Evolutionary conservation across 2,888 invertebrate genomes (phyloP).

Genomic region (Atherix ibis): DNA sequence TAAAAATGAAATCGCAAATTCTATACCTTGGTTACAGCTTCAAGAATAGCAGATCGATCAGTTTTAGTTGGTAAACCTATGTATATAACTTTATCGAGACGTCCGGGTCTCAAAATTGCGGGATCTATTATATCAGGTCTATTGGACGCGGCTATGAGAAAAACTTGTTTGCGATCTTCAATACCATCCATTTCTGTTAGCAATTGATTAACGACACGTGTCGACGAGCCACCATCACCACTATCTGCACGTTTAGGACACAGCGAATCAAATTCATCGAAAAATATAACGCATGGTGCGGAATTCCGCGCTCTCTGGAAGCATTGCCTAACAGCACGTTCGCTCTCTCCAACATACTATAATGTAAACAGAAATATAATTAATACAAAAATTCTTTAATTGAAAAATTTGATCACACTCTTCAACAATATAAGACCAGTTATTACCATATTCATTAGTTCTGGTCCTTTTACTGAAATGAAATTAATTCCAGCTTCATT

Average conservation of each 20-base stretch:
- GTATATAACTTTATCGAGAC: slow-evolving; percentile 78
- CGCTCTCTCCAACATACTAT: slow-evolving; percentile 96
- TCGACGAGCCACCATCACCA: slow-evolving; percentile 54
- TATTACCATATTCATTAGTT: slow-evolving; percentile 85
- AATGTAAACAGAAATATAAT: slow-evolving; percentile 15
- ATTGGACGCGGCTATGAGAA: slow-evolving; percentile 91
- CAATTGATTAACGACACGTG: slow-evolving; percentile 88
- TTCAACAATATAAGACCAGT: slow-evolving; percentile 2
- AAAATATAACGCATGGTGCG: slow-evolving; percentile 95
- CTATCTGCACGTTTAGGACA: slow-evolving; percentile 77
- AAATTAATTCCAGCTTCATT: slow-evolving; percentile 98
- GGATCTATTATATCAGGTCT: slow-evolving; percentile 94
- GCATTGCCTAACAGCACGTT: slow-evolving; percentile 88
- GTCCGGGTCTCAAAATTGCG: slow-evolving; percentile 75
- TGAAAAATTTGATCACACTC: slow-evolving; percentile 4
- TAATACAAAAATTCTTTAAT: slow-evolving; percentile 6
- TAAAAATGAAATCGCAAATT: neutral
- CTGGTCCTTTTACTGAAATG: slow-evolving; percentile 97
- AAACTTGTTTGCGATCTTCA: slow-evolving; percentile 80
- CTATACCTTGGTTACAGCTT: slow-evolving; percentile 67
- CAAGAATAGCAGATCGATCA: slow-evolving; percentile 77
- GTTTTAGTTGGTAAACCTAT: slow-evolving; percentile 69
- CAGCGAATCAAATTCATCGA: slow-evolving; percentile 93
- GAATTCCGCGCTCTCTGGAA: slow-evolving; percentile 91
- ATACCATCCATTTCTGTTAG: slow-evolving; percentile 98